phyloP scores from a whole-genome alignment of 2,888 invertebrate species.

The Luffia ferchaultella region DNA sequence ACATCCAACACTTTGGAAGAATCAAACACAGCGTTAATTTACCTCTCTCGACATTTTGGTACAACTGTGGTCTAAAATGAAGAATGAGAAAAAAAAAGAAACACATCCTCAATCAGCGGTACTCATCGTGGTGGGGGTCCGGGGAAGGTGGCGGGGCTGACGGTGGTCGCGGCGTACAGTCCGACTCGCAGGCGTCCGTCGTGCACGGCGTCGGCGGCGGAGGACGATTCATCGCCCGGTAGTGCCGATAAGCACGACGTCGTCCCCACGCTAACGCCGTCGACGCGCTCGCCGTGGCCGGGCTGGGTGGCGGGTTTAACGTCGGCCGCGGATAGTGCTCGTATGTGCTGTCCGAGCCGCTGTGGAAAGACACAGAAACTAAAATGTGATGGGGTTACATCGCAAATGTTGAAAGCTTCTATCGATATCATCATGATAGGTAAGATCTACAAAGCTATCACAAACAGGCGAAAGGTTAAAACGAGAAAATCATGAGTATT shows the following conservation, averaged over 20 bases:
- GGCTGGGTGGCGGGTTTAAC: conserved; percentile 89
- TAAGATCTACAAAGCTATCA: too few relatives aligned
- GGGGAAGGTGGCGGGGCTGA: conserved; percentile 89
- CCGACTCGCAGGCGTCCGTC: conserved; percentile 91
- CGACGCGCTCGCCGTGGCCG: conserved; percentile 53
- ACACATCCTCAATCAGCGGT: conserved; percentile 16
- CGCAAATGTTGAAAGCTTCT: too few relatives aligned
- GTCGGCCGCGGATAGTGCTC: conserved; percentile 84
- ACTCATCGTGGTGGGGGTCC: conserved; percentile 43
- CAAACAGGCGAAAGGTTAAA: too few relatives aligned
- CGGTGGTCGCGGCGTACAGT: conserved; percentile 70
- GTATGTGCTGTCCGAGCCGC: conserved; percentile 72
- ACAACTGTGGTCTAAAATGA: not conserved
- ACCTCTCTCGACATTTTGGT: conserved; percentile 4
- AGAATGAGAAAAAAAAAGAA: not conserved
- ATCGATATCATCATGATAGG: too few relatives aligned
- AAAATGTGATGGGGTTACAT: too few relatives aligned
- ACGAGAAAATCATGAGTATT: too few relatives aligned
- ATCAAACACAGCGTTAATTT: conserved; percentile 22
- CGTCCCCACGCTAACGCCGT: conserved; percentile 25
- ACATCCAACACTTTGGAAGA: not conserved
- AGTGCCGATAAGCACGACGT: conserved; percentile 73
- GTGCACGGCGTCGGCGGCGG: conserved; percentile 96
- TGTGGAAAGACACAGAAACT: conserved; percentile 27
- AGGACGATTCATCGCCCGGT: conserved; percentile 81